Conservation (phyloP, 1,140 invertebrate species). For the Cryptotermes secundus region DNA sequence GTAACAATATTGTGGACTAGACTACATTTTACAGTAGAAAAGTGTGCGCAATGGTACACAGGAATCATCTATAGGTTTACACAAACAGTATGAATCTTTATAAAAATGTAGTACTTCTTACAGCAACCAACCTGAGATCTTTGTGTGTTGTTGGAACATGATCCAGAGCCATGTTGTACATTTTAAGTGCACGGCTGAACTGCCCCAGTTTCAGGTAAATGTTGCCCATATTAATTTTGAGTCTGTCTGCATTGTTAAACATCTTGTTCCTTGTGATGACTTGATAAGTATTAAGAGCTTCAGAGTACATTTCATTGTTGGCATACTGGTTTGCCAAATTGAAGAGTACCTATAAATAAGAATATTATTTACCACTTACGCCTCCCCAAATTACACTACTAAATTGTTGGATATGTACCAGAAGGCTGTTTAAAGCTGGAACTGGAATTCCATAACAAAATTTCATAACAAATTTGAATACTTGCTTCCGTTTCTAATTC, state of each 20-base stretch:
- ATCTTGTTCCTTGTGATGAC: slow-evolving; percentile 82
- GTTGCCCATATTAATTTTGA: slow-evolving; percentile 98
- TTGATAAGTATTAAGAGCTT: slow-evolving; percentile 94
- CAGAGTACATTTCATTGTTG: slow-evolving; percentile 90
- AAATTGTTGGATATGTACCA: no score
- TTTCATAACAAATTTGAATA: no score
- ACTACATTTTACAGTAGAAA: no score
- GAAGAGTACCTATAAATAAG: slow-evolving; percentile 73
- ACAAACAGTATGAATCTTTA: no score
- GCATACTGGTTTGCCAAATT: slow-evolving; percentile 93
- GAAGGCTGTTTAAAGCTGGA: no score
- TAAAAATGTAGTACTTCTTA: no score
- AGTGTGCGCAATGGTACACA: no score
- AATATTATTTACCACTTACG: slow-evolving; percentile 25
- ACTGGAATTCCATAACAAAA: no score
- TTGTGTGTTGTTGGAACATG: slow-evolving; percentile 91
- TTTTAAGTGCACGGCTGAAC: slow-evolving; percentile 93
- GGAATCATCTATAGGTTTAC: no score
- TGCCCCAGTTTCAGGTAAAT: slow-evolving; percentile 95
- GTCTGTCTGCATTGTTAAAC: slow-evolving; percentile 82
- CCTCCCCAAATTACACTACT: no score
- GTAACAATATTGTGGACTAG: no score
- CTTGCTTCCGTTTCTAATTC: no score
- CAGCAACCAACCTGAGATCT: slow-evolving; percentile 68
- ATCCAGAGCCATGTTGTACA: slow-evolving; percentile 96